Evolutionary conservation across 2,797 vertebrate species (phyloP).

Genomic region (Pteropus rufus): DNA sequence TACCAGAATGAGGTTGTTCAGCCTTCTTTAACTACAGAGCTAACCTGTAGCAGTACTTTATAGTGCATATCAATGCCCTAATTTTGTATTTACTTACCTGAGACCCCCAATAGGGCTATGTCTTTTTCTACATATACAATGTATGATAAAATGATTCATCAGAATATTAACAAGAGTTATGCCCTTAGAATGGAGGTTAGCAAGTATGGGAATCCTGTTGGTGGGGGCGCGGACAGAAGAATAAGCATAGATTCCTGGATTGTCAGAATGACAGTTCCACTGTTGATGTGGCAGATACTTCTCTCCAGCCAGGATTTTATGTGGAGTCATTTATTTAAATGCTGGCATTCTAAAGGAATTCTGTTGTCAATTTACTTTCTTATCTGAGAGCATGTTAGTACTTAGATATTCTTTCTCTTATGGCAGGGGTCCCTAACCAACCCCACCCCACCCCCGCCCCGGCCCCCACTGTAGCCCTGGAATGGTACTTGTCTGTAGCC

Average conservation of each 20-base stretch:
- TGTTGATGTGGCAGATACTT: not conserved
- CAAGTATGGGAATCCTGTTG: not conserved
- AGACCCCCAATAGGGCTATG: not conserved
- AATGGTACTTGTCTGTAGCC: no score
- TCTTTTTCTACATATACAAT: not conserved
- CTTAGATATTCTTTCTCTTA: not conserved
- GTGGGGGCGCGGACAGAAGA: accelerated
- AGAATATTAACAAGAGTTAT: not conserved
- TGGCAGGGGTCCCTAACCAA: no score
- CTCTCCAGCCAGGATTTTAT: not conserved
- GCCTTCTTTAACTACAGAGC: not conserved
- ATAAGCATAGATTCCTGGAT: not conserved
- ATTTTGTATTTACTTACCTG: not conserved
- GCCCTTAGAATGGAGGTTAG: not conserved
- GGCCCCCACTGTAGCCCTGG: no score
- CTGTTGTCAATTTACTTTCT: not conserved
- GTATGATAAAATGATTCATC: not conserved
- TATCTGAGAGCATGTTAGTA: not conserved
- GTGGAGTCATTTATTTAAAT: not conserved
- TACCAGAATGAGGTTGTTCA: not conserved
- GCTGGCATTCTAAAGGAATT: not conserved
- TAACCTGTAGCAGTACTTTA: not conserved
- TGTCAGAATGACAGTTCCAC: not conserved
- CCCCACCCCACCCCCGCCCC: no score
- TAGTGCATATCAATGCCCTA: not conserved